phyloP scores from a whole-genome alignment of 2,888 invertebrate genomes.

The Brenthis hecate region DNA sequence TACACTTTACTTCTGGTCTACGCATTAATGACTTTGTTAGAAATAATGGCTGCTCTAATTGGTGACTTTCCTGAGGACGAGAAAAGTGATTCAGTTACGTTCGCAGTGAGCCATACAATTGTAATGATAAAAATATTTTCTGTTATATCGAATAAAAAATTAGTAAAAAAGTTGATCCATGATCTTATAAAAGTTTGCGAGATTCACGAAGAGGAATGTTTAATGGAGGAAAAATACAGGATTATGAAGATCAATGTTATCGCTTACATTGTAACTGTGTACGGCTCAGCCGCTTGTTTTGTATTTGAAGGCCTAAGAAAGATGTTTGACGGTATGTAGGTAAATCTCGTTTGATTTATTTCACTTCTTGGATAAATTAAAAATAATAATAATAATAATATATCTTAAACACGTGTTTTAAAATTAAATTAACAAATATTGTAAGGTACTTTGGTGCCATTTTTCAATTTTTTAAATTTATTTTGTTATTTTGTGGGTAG shows the following conservation, averaged over 20 bases:
- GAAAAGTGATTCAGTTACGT: constrained; percentile 64
- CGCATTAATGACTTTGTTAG: constrained; percentile 62
- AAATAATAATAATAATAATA: neutral
- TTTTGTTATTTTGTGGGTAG: no score
- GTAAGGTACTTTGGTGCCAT: no score
- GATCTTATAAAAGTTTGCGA: constrained; percentile 62
- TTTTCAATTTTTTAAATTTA: no score
- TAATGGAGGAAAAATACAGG: constrained; percentile 59
- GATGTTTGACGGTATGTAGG: constrained; percentile 50
- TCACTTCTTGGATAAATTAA: neutral
- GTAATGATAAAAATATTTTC: constrained; percentile 66
- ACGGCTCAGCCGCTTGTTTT: constrained; percentile 56
- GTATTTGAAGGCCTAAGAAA: constrained; percentile 68
- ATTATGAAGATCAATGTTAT: constrained; percentile 64
- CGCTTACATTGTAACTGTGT: constrained; percentile 57
- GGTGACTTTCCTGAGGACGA: constrained; percentile 69
- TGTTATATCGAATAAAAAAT: constrained; percentile 56
- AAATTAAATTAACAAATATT: no score
- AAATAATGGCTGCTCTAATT: constrained; percentile 62
- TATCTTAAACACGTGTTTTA: neutral
- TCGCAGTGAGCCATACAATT: constrained; percentile 67
- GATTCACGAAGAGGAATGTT: constrained; percentile 52
- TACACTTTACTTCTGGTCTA: constrained; percentile 54
- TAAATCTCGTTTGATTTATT: neutral
- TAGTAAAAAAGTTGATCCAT: constrained; percentile 56